Evolutionary conservation across 2,113 vertebrate genomes (phyloP).

Genomic region (Eclectus roratus): DNA sequence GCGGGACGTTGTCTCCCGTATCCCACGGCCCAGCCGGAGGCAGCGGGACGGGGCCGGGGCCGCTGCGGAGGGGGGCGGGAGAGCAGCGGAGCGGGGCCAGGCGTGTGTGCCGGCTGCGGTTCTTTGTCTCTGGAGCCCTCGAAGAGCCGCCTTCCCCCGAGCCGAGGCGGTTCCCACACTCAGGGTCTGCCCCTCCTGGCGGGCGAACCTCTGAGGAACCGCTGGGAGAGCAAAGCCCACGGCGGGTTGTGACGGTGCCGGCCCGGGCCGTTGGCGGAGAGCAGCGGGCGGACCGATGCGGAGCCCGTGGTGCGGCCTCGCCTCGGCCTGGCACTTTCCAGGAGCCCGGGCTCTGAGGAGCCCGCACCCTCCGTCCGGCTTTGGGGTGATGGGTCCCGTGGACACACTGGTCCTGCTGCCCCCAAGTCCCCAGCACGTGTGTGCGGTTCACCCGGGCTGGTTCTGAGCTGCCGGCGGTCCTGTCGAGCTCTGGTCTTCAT

Average conservation of each 20-base stretch:
- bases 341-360: not conserved
- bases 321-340: not conserved
- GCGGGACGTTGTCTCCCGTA: not conserved
- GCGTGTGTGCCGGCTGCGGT: not conserved
- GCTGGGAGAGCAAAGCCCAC: not conserved
- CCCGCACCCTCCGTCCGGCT: not conserved
- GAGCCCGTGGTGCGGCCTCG: not conserved
- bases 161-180: not conserved
- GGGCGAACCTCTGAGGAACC: not conserved
- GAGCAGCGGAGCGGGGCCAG: not conserved
- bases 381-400: not conserved
- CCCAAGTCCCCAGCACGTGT: no score
- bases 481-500: fast-evolving
- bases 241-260: not conserved
- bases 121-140: not conserved
- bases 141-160: not conserved
- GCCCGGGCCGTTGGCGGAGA: not conserved
- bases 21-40: not conserved
- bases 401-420: not conserved
- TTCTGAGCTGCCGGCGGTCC: not conserved
- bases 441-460: not conserved
- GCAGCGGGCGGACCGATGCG: not conserved
- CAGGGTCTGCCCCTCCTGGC: not conserved
- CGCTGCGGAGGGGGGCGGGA: not conserved
- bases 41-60: not conserved